Evolutionary conservation across 2,113 vertebrate species (phyloP), one percentile per base, ranked within the genome.

Genomic region (Octodon degus): DNA sequence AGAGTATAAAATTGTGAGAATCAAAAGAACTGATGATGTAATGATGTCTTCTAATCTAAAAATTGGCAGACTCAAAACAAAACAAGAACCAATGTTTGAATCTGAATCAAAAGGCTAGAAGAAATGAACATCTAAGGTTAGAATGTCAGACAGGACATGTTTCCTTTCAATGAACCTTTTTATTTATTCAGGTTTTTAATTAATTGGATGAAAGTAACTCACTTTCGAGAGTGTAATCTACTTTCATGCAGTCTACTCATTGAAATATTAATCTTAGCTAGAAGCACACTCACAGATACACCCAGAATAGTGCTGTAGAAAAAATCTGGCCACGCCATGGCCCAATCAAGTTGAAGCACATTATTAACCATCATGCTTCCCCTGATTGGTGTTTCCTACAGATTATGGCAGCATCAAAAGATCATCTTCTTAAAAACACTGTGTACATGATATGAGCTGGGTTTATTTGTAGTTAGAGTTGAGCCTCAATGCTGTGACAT

Each of bases 191-290:
- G 5, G 22, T 91, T 43, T 92, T 60, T 32, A 86, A 72, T 55
- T 55, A 24, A 84, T 85, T 55, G 43, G 14, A 65, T 92, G 13
- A 94, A 7, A n/a, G 16, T 43, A 4, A 72, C 16, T 14, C 47
- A 55, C 63, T 50, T 58, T 84, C 34, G 16, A 30, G 30, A 62
- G 22, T 10, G 1, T 8, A 94, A 85, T 76, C 2, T 96, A 5
- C 5, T 88, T 88, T 84, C 79, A 84, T 37, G 63, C 50, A 87
- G 7, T 37, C 70, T 68, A 89, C 30, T 2, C 30, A 88, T 16
- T 91, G n/a, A 96, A 85, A 81, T 20, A 2, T 58, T 91, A 93
- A 88, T 93, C 37, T 77, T 55, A 67, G 58, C 16, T 55, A 86
- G 30, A 89, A 68, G 90, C 1, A 84, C 2, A 55, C 24, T 94